These are phyloP conservation scores for Melinopterus prodromus DNA, from an alignment of 2,888 invertebrate genomes.

Conservation along the genomic window DNA sequence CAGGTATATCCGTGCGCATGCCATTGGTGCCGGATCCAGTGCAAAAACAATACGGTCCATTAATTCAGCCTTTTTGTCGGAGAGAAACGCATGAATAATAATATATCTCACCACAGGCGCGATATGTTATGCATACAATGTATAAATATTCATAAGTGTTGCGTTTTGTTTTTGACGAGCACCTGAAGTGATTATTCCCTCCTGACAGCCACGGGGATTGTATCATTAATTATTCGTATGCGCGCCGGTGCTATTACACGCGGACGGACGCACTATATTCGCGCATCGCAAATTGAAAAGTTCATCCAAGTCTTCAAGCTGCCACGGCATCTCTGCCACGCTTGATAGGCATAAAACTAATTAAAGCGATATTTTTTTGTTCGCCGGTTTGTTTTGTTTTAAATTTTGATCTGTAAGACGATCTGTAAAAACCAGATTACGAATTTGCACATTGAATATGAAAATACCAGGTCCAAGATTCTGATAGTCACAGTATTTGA, in stretches of 20 bases:
- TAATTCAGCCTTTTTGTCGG: constrained; percentile 19
- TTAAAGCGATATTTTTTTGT: constrained; percentile 9
- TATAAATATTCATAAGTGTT: constrained; percentile 58
- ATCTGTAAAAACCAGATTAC: too few species aligned
- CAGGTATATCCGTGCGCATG: constrained; percentile 8
- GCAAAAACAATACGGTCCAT: constrained; percentile 21
- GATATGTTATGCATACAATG: constrained; percentile 54
- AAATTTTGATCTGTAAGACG: not conserved
- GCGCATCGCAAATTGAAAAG: constrained; percentile 30
- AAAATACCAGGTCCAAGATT: too few species aligned
- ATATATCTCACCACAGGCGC: constrained; percentile 56
- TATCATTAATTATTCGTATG: constrained; percentile 50
- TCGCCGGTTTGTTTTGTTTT: not conserved
- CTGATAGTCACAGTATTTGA: too few species aligned
- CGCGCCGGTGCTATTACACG: constrained; percentile 9
- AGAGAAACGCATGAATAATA: constrained; percentile 52
- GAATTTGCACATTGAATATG: too few species aligned
- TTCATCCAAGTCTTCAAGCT: constrained; percentile 19
- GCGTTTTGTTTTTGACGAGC: constrained; percentile 53
- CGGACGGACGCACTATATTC: constrained; percentile 16
- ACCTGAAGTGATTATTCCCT: constrained; percentile 56
- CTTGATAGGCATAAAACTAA: constrained; percentile 19
- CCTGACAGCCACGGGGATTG: constrained; percentile 53
- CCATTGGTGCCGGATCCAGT: not conserved
- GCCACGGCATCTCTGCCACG: constrained; percentile 13